Percentiles rank a stretch among this genome's conserved stretches.
phyloP scores from a whole-genome alignment of 2,113 vertebrate genomes.

The Pampusana beccarii region DNA sequence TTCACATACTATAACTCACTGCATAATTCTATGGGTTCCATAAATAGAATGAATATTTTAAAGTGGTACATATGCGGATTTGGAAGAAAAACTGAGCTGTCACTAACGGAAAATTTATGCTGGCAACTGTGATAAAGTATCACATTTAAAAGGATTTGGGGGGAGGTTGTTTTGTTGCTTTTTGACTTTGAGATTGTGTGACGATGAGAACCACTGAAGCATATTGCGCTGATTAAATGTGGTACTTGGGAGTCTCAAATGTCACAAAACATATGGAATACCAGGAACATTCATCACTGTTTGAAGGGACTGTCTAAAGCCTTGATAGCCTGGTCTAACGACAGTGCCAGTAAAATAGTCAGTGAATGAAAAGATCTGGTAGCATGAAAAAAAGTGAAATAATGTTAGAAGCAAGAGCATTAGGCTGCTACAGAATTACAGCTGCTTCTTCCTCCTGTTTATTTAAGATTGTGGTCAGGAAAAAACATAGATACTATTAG shows the following conservation, averaged over 20 bases:
- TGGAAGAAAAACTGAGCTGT: conserved; percentile 55
- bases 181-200: conserved; percentile 61
- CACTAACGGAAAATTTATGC: conserved; percentile 50
- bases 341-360: conserved; percentile 24
- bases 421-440: background rate
- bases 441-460: background rate
- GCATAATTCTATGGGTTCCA: background rate
- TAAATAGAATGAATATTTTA: conserved; percentile 60
- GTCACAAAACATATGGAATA: conserved; percentile 63
- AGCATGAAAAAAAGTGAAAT: background rate
- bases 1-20: conserved; percentile 21
- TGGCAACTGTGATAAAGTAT: conserved; percentile 56
- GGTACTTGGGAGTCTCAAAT: conserved; percentile 55
- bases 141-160: conserved; percentile 29
- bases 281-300: conserved; percentile 39
- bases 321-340: conserved; percentile 45
- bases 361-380: conserved; percentile 22
- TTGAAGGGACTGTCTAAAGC: conserved; percentile 51
- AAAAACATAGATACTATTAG: background rate
- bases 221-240: conserved; percentile 66
- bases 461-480: background rate
- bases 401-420: background rate
- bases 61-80: conserved; percentile 49
- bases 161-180: conserved; percentile 61
- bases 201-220: conserved; percentile 21